Conservation (phyloP, 2,888 invertebrate genomes). For the Lasioglossum vierecki region DNA sequence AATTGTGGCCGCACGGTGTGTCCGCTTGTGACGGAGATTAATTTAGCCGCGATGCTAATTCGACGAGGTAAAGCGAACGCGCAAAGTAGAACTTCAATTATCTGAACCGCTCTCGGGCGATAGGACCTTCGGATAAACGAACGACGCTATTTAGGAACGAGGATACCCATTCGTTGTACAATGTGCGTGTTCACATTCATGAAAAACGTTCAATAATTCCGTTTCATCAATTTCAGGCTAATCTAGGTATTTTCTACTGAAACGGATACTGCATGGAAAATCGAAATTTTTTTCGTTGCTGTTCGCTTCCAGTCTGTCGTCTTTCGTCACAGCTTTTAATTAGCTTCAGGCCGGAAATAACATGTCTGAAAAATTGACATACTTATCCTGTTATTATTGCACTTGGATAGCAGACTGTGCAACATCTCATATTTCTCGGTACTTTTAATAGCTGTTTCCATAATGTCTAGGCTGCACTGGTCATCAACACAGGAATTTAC, state of each 20-base stretch:
- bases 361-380: neutral
- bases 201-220: neutral
- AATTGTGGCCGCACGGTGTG: neutral
- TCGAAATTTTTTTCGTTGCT: neutral
- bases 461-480: neutral
- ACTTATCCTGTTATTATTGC: neutral
- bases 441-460: neutral
- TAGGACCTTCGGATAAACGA: neutral
- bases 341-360: neutral
- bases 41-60: slow-evolving; percentile 13
- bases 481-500: neutral
- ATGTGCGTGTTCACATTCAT: neutral
- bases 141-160: neutral
- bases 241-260: neutral
- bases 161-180: neutral
- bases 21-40: neutral
- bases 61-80: slow-evolving; percentile 2
- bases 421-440: neutral
- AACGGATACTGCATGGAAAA: neutral
- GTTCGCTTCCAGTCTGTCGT: neutral
- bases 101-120: neutral
- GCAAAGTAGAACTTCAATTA: slow-evolving; percentile 8
- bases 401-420: neutral
- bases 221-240: neutral
- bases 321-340: neutral